phyloP scores from a whole-genome alignment of 2,113 vertebrate species.

The Cyanoramphus novaezelandiae region DNA sequence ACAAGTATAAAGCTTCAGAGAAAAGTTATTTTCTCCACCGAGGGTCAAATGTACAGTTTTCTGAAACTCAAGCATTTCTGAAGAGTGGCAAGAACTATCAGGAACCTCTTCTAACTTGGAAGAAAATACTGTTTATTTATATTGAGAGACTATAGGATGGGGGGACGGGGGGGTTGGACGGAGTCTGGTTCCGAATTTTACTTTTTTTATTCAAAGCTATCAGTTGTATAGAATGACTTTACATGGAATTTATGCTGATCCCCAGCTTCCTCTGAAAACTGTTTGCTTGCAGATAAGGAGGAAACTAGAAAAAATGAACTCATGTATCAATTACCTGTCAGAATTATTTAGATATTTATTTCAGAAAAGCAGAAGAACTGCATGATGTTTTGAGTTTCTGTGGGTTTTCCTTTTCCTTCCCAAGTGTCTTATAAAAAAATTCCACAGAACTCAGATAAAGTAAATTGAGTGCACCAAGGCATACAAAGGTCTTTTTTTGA shows the following conservation, averaged over 20 bases:
- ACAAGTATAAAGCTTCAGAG: not conserved
- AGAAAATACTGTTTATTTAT: conserved; percentile 26
- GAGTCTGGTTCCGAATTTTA: not conserved
- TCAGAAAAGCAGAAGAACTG: not conserved
- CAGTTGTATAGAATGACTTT: not conserved
- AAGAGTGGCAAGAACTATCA: not conserved
- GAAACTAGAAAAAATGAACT: conserved; percentile 41
- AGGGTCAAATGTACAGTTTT: not conserved
- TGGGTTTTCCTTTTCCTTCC: not conserved
- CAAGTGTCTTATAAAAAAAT: not conserved
- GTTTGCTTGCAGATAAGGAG: conserved; percentile 40
- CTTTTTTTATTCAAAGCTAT: not conserved
- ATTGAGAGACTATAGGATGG: not conserved
- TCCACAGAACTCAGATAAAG: not conserved
- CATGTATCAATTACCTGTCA: conserved; percentile 5
- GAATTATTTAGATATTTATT: not conserved
- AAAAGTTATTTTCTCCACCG: not conserved
- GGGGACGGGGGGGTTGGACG: not conserved
- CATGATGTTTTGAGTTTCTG: not conserved
- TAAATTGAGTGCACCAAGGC: not conserved
- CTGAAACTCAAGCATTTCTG: not conserved
- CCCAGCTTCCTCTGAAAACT: conserved; percentile 21
- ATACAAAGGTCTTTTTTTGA: too few species aligned
- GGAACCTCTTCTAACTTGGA: conserved; percentile 22
- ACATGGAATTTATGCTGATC: not conserved